Evolutionary conservation across 2,888 invertebrate genomes (phyloP).

Genomic region (Drosophila eohydei): DNA sequence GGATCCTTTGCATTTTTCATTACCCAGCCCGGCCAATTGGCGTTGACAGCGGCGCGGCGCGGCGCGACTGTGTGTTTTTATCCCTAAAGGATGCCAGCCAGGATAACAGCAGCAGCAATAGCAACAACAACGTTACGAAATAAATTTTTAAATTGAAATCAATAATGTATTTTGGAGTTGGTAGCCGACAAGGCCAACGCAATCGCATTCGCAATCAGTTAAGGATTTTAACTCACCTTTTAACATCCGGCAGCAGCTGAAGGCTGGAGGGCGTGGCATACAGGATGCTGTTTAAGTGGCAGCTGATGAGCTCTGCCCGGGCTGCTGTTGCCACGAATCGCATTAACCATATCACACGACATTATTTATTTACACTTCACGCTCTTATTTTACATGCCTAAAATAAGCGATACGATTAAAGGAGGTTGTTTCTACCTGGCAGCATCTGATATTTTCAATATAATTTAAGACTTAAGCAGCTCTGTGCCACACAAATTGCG

Average conservation of each 20-base stretch:
- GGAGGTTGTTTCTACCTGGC: background rate
- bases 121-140: conserved; percentile 7
- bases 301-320: conserved; percentile 40
- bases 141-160: conserved; percentile 72
- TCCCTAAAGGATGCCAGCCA: conserved; percentile 26
- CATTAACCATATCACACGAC: conserved; percentile 44
- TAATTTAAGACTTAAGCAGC: background rate
- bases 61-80: conserved; percentile 23
- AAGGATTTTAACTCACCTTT: conserved; percentile 8
- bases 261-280: background rate
- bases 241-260: background rate
- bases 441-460: background rate
- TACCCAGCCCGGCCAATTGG: conserved; percentile 52
- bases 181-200: conserved; percentile 24
- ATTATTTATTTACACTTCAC: conserved; percentile 45
- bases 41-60: conserved; percentile 49
- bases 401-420: conserved; percentile 1
- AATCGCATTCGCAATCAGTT: conserved; percentile 32
- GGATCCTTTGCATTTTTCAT: conserved; percentile 67
- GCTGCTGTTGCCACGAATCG: conserved; percentile 32
- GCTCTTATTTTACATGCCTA: background rate
- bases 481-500: background rate
- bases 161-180: conserved; percentile 63
- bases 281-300: conserved; percentile 8
- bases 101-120: conserved; percentile 5